A percentile compares a stretch with the other conserved stretches of the same genome.
Conservation (phyloP, 1,140 invertebrate genomes). For the Penaeus chinensis region DNA sequence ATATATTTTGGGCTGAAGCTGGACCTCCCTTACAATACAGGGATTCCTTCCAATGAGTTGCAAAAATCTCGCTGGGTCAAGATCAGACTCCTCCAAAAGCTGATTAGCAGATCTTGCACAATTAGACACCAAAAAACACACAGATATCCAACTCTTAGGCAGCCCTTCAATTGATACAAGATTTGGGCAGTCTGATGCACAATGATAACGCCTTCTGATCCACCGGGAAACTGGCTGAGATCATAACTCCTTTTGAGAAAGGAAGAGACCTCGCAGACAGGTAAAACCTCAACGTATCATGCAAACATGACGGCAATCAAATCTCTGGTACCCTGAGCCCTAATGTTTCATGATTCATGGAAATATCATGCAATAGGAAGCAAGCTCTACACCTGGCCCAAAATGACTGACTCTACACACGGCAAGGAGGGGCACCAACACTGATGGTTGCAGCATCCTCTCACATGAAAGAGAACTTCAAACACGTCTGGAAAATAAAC, state of each 20-base stretch:
- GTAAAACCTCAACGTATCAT: neutral
- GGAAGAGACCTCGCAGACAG: too few species aligned
- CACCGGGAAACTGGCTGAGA: too few species aligned
- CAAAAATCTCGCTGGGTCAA: slow-evolving; percentile 24
- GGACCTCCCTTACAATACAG: slow-evolving; percentile 36
- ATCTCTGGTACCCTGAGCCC: slow-evolving; percentile 38
- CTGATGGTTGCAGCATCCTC: slow-evolving; percentile 55
- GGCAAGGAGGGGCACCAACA: slow-evolving; percentile 59
- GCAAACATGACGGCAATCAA: slow-evolving; percentile 19
- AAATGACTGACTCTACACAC: slow-evolving; percentile 59
- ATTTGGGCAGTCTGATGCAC: too few species aligned
- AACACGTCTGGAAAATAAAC: neutral
- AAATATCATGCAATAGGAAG: slow-evolving; percentile 59
- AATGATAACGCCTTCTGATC: too few species aligned
- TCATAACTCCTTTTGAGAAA: too few species aligned
- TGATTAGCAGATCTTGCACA: slow-evolving; percentile 28
- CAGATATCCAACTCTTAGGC: slow-evolving; percentile 25
- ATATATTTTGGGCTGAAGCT: slow-evolving; percentile 48
- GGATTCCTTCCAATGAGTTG: slow-evolving; percentile 50
- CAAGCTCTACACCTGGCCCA: slow-evolving; percentile 60
- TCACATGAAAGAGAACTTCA: slow-evolving; percentile 56
- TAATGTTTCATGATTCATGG: slow-evolving; percentile 53
- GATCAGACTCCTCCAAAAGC: slow-evolving; percentile 18
- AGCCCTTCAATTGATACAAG: slow-evolving; percentile 39
- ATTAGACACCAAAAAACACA: slow-evolving; percentile 18